Base-by-base conservation (phyloP, 2,797 vertebrate genomes). In the Rhadinocentrus ornatus region DNA sequence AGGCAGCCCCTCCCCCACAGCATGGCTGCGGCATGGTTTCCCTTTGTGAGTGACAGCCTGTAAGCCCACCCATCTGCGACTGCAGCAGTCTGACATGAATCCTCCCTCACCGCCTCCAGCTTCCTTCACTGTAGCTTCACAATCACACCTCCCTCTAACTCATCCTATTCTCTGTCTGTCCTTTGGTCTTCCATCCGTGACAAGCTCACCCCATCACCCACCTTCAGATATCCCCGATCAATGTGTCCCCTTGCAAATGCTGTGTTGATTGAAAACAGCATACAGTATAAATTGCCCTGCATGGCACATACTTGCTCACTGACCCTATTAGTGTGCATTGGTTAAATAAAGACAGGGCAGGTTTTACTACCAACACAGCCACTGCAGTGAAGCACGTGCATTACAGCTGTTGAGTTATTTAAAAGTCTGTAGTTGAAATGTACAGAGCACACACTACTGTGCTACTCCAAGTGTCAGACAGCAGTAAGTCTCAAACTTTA, bases 31-130 rank as follows among this genome's bases (percentile, higher is more conserved):
- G 90, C 86, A 90, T 75, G 82, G 73, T 50, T 77, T 86, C 82
- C 75, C 77, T 7, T 46, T 22, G 41, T 91, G 86, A 91, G 62
- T 87, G 89, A 89, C 85, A 79, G 82, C 52, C 41, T 1, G 32
- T 63, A 81, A 88, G 85, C 82, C 88, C 71, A 69, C 92, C 92
- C 86, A 89, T 78, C 72, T 58, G 44, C 84, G 75, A 90, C 92
- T 92, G 92, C 91, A 88, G 91, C 88, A 90, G 77, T 87, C 89
- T 83, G 87, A 89, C 86, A 91, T 91, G 66, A 50, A 87, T 74
- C 73, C 82, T 70, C 55, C 75, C 70, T 77, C 71, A 4, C 26
- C 53, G 55, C 50, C 67, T 35, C 58, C 66, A 18, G 35, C 75
- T 62, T 16, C 78, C 75, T 71, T 86, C 86, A 76, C 88, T 91